Conservation (phyloP, 2,888 invertebrate genomes). For the Acanthopleura granulata region DNA sequence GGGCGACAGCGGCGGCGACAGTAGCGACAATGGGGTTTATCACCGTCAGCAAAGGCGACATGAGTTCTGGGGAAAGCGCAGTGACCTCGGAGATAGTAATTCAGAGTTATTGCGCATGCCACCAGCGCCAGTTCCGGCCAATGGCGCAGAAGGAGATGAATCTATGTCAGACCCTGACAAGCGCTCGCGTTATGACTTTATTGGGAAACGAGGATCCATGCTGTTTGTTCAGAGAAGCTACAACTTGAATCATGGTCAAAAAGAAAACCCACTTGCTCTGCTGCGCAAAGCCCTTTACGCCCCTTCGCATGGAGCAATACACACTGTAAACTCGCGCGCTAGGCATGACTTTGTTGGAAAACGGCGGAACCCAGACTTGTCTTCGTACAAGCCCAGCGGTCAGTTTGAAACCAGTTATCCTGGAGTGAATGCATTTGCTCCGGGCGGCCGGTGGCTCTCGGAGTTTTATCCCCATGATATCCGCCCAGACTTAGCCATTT, state of each 20-base stretch:
- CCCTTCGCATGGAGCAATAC: background rate
- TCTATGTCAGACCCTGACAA: background rate
- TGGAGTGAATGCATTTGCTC: background rate
- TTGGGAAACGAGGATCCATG: constrained; percentile 9
- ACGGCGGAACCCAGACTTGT: background rate
- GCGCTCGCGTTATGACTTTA: background rate
- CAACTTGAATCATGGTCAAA: background rate
- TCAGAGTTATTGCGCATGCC: background rate
- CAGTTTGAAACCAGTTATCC: background rate
- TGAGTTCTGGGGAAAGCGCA: constrained; percentile 5
- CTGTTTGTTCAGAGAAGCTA: constrained; percentile 13
- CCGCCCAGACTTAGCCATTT: background rate
- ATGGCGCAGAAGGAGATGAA: background rate
- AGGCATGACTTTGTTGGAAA: constrained; percentile 3
- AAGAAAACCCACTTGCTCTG: background rate
- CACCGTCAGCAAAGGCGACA: background rate
- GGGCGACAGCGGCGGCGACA: background rate
- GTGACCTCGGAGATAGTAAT: background rate
- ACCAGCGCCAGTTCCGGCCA: background rate
- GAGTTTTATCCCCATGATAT: constrained; percentile 3
- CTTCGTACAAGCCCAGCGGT: background rate
- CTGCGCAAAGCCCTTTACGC: constrained; percentile 8
- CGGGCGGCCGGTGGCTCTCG: background rate
- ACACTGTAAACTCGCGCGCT: constrained; percentile 7
- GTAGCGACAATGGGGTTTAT: background rate